Conservation (phyloP, 2,113 vertebrate species). For the Phoxinus phoxinus region DNA sequence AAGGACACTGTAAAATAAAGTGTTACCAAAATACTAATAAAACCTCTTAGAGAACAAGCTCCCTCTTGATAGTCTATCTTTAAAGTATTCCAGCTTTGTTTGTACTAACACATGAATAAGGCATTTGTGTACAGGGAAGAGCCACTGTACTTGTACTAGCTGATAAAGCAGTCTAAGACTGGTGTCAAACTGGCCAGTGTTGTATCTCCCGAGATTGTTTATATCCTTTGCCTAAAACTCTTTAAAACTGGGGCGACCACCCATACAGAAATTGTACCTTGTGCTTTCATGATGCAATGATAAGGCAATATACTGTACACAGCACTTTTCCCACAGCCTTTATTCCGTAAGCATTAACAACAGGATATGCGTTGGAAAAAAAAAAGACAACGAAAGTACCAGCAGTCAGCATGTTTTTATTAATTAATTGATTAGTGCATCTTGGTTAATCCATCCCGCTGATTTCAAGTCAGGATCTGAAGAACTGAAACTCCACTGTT, state of each 20-base stretch:
- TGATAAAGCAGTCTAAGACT: constrained; percentile 2
- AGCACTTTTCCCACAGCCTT: constrained; percentile 46
- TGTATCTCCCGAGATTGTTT: not conserved
- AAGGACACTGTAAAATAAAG: no score
- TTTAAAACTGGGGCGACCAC: constrained; percentile 31
- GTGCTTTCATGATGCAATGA: constrained; percentile 42
- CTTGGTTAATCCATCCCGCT: constrained; percentile 67
- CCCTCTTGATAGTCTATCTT: not conserved
- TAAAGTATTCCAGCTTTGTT: not conserved
- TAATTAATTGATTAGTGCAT: constrained; percentile 53
- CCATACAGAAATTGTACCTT: constrained; percentile 38
- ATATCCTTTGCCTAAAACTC: constrained; percentile 30
- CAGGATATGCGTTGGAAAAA: constrained; percentile 18
- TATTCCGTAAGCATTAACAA: not conserved
- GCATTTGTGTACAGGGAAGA: not conserved
- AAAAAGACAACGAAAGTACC: not conserved
- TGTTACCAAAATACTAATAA: not conserved
- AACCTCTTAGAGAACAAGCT: not conserved
- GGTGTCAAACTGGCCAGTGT: not conserved
- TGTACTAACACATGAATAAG: constrained; percentile 1
- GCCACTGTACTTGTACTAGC: not conserved
- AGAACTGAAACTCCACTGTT: constrained; percentile 75
- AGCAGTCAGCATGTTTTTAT: constrained; percentile 57
- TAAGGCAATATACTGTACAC: constrained; percentile 46
- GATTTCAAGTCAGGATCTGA: constrained; percentile 65